Base-by-base conservation (phyloP, 2,888 invertebrate genomes). In the Leptopilina syphax region DNA sequence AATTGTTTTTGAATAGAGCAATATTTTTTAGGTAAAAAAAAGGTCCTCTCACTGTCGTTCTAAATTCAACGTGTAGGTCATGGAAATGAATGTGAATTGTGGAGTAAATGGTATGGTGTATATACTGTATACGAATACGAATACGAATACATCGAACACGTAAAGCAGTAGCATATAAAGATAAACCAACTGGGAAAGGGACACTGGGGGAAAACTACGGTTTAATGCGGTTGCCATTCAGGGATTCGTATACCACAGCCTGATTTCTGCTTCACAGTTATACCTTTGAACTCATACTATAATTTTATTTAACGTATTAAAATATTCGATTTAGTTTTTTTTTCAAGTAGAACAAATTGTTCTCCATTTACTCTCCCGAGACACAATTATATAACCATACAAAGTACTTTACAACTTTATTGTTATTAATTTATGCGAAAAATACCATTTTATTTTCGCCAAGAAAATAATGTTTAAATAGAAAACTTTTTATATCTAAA, bases 211-310 rank as follows among this genome's bases (percentile, higher is more conserved):
- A 80, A 80, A 67, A 77, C 79, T 77, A 78, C 78, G 65, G 80
- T 77, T 81, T 82, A 82, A 82, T 81, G 79, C 41, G 66, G 78
- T 79, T 77, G 77, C 77, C 65, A 80, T 79, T 70, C 79, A 73
- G 57, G 73, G 34, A 73, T 73, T 73, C 54, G 24, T n/a, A 50
- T 50, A 73, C 54, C 73, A 27, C 57, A 73, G 54, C 34, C n/a
- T 57, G 57, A 73, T 73, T 73, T 18, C 73, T 34, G 73, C 27
- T 54, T n/a, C 54, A 57, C 68, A 27, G 24, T 50, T 50, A 44
- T 44, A 70, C 24, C 63, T 63, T 63, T 24, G 60, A 60, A 60
- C 60, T n/a, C 60, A 60, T n/a, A 63, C 8, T 50, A 50, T 50
- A 50, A 50, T 63, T 63, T n/a, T 63, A 60, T 63, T 63, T 24